phyloP scores from a whole-genome alignment of 2,797 vertebrate genomes.

The Melanotaenia nigrans region DNA sequence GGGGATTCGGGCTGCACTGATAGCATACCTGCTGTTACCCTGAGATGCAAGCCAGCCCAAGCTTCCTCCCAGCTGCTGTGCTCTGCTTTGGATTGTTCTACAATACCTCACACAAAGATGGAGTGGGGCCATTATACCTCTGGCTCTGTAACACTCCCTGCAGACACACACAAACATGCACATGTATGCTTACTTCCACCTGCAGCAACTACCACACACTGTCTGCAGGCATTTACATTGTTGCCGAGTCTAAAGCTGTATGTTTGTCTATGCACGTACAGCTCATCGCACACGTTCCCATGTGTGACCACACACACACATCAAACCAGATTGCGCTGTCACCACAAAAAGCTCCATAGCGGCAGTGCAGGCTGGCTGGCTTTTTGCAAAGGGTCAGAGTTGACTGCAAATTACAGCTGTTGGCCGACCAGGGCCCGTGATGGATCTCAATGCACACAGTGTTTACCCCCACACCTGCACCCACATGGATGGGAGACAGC shows the following conservation, averaged over 20 bases:
- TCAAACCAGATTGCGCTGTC: conserved; percentile 61
- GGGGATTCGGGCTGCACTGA: conserved; percentile 60
- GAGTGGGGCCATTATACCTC: conserved; percentile 73
- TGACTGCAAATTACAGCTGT: conserved; percentile 76
- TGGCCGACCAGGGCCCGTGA: conserved; percentile 58
- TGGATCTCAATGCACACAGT: conserved; percentile 67
- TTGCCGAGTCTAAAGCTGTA: conserved; percentile 1
- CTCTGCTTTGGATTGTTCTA: conserved; percentile 62
- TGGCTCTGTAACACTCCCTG: conserved; percentile 63
- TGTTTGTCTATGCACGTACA: conserved; percentile 45
- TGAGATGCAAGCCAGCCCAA: conserved; percentile 49
- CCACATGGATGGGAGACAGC: conserved; percentile 43
- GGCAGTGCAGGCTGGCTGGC: conserved; percentile 31
- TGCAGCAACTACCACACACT: conserved; percentile 47
- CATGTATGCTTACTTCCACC: conserved; percentile 37
- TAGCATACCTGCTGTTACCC: conserved; percentile 72
- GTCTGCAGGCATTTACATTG: conserved; percentile 27
- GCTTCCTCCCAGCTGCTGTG: conserved; percentile 55
- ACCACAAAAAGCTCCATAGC: conserved; percentile 55
- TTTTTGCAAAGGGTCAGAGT: conserved; percentile 73
- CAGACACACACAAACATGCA: conserved; percentile 51
- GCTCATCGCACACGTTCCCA: conserved; percentile 27
- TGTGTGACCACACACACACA: conserved; percentile 20
- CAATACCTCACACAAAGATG: conserved; percentile 75
- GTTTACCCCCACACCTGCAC: conserved; percentile 75